phyloP scores from a whole-genome alignment of 1,140 invertebrate genomes.

The Laupala kohalensis region DNA sequence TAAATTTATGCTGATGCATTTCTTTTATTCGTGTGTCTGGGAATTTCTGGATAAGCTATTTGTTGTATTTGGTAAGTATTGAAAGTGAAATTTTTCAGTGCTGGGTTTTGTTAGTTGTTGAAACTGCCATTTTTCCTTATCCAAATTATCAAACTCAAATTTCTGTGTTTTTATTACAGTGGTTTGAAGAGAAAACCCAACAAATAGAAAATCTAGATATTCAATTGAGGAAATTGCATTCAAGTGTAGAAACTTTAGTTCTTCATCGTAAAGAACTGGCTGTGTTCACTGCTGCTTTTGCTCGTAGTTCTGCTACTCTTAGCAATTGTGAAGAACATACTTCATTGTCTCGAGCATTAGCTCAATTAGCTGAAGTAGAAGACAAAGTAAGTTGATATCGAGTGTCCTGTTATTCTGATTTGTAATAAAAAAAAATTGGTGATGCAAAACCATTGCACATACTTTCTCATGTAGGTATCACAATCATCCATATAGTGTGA shows the following conservation, averaged over 20 bases:
- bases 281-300: conserved; percentile 60
- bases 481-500: too few species aligned
- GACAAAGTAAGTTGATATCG: conserved; percentile 58
- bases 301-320: conserved; percentile 80
- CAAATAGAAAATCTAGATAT: conserved; percentile 86
- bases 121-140: too few species aligned
- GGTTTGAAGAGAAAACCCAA: conserved; percentile 94
- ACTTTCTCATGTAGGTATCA: too few species aligned
- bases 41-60: too few species aligned
- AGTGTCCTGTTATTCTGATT: too few species aligned
- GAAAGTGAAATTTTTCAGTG: too few species aligned
- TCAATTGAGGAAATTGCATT: conserved; percentile 76
- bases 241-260: conserved; percentile 78
- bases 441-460: too few species aligned
- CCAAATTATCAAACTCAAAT: too few species aligned
- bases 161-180: conserved; percentile 60
- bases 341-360: conserved; percentile 77
- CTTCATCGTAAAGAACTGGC: conserved; percentile 77
- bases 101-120: too few species aligned
- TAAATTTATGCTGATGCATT: too few species aligned
- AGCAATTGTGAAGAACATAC: conserved; percentile 93
- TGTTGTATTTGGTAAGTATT: too few species aligned
- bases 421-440: neutral
- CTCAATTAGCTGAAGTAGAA: conserved; percentile 85
- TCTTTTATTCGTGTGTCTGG: too few species aligned